phyloP scores from a whole-genome alignment of 2,888 invertebrate genomes.

The Protophormia terraenovae region DNA sequence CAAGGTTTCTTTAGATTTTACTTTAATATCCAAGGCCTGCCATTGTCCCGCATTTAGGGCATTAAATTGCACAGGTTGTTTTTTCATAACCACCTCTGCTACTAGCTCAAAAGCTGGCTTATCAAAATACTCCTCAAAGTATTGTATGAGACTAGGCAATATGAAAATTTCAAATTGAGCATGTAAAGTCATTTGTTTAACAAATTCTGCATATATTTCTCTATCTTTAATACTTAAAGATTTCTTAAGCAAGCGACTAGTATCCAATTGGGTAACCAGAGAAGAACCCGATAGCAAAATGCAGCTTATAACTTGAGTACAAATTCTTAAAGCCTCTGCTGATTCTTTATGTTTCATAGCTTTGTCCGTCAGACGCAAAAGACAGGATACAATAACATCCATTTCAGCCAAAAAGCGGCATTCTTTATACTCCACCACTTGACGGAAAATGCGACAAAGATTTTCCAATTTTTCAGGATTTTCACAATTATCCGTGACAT shows the following conservation, averaged over 20 bases:
- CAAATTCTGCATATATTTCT: slow-evolving; percentile 84
- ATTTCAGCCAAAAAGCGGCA: slow-evolving; percentile 86
- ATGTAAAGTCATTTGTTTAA: slow-evolving; percentile 85
- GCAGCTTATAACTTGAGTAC: slow-evolving; percentile 82
- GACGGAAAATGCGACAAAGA: slow-evolving; percentile 84
- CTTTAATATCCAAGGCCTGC: slow-evolving; percentile 86
- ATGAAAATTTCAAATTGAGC: slow-evolving; percentile 88
- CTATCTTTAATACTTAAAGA: slow-evolving; percentile 84
- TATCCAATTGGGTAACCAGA: slow-evolving; percentile 87
- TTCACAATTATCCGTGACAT: slow-evolving; percentile 74
- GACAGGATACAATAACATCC: slow-evolving; percentile 83
- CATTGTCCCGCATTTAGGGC: slow-evolving; percentile 85
- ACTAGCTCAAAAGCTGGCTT: slow-evolving; percentile 84
- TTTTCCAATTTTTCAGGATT: slow-evolving; percentile 75
- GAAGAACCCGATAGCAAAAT: slow-evolving; percentile 85
- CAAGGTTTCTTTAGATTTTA: slow-evolving; percentile 77
- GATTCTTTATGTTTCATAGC: slow-evolving; percentile 26
- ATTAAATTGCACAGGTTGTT: slow-evolving; percentile 85
- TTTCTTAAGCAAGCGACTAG: slow-evolving; percentile 86
- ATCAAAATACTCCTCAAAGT: slow-evolving; percentile 83
- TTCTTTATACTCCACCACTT: slow-evolving; percentile 84
- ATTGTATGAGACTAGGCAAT: slow-evolving; percentile 86
- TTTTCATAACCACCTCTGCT: slow-evolving; percentile 85
- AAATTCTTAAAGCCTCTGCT: slow-evolving; percentile 57
- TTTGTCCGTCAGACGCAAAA: slow-evolving; percentile 78